Evolutionary conservation across 2,797 vertebrate species (phyloP).

Genomic region (Steatocranus sp.): DNA sequence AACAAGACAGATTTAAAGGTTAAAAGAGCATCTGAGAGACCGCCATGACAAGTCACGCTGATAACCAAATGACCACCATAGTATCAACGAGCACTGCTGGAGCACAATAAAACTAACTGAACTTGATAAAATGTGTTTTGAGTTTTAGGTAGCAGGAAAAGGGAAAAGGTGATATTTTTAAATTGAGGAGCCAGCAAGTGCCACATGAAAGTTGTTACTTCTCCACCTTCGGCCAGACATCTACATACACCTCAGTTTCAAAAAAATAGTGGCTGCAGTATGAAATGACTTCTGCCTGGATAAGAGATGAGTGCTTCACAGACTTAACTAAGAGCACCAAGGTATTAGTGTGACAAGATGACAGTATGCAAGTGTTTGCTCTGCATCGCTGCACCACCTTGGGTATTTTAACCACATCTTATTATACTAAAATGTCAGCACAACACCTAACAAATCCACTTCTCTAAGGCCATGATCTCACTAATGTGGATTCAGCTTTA

Average conservation of each 20-base stretch:
- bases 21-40: not conserved
- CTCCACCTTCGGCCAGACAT: not conserved
- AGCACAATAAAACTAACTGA: not conserved
- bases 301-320: not conserved
- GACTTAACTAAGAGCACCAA: not conserved
- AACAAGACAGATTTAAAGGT: not conserved
- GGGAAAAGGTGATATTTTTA: not conserved
- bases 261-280: not conserved
- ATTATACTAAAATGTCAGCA: conserved; percentile 23
- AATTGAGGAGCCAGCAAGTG: not conserved
- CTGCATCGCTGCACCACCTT: not conserved
- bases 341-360: conserved; percentile 5
- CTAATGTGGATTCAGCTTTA: not conserved
- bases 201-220: not conserved
- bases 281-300: not conserved
- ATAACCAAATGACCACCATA: not conserved
- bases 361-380: conserved; percentile 21
- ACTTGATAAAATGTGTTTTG: not conserved
- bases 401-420: conserved; percentile 30
- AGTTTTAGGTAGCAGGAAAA: not conserved
- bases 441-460: conserved; percentile 1
- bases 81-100: not conserved
- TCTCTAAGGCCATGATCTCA: not conserved
- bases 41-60: not conserved
- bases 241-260: not conserved